Evolutionary conservation across 2,888 invertebrate genomes (phyloP), one percentile per base, ranked within the genome.

Genomic region (Dione vanillae): DNA sequence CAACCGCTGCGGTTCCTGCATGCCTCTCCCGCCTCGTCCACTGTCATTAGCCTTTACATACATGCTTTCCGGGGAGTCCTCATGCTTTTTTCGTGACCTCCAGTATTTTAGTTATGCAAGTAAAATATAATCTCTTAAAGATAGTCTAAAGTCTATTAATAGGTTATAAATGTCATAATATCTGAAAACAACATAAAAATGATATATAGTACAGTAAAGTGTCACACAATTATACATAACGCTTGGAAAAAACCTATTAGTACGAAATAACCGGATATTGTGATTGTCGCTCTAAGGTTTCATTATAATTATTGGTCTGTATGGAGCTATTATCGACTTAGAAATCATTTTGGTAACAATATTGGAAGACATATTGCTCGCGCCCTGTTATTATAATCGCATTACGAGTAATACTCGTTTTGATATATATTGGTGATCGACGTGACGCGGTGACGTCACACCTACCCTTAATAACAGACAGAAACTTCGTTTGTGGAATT

Each of bases 301-400:
- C 49, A 19, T 40, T 47, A 40, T 64, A 64, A 51, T 49, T 40
- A 64, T 40, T 14, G 49, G 37, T 14, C 47, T 40, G 20, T 64
- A 16, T 47, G 51, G 64, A 49, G 49, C 40, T 49, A 64, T 64
- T 49, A 64, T 64, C 64, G 64, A 64, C 40, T 64, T 49, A 64
- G 49, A 64, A 40, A 49, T 61, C 61, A 61, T 61, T 61, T 61
- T 61, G 61, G 61, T 61, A 45, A 61, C 61, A 61, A 43, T 45
- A 35, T 40, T 59, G 49, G 27, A 47, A 40, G 62, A 45, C 16
- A 49, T 37, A 37, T 14, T 35, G 19, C 11, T 37, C 52, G 8
- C 27, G 64, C 37, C 65, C 56, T 59, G 61, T 54, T 43, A 74
- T 74, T 74, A 74, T 65, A 66, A 61, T 69, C 69, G 49, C 59